Percentiles rank a stretch among this genome's conserved stretches.
Evolutionary conservation across 1,140 invertebrate genomes (phyloP).

Genomic region (Ips typographus): DNA sequence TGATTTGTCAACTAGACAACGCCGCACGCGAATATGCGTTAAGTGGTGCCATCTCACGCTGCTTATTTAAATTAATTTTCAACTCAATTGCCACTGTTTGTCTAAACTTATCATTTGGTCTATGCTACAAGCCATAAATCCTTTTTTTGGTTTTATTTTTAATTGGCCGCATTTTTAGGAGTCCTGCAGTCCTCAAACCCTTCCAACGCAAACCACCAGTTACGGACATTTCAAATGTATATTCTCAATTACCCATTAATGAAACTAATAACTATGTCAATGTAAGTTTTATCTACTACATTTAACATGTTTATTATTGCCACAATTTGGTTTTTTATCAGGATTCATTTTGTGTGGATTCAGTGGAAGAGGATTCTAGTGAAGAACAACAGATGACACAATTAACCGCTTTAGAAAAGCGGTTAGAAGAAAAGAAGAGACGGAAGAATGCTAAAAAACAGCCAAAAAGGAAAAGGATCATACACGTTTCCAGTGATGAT

Average conservation of each 20-base stretch:
- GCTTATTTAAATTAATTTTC: too few species aligned
- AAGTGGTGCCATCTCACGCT: too few species aligned
- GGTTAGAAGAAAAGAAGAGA: constrained; percentile 42
- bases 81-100: too few species aligned
- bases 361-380: constrained; percentile 35
- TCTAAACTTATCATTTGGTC: too few species aligned
- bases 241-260: constrained; percentile 40
- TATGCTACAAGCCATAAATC: too few species aligned
- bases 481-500: constrained; percentile 34
- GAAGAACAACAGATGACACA: constrained; percentile 38
- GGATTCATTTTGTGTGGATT: constrained; percentile 48
- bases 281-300: constrained; percentile 35
- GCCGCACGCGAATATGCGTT: too few species aligned
- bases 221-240: constrained; percentile 35
- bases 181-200: constrained; percentile 32
- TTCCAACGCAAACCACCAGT: constrained; percentile 39
- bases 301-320: not conserved
- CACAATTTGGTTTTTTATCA: constrained; percentile 25
- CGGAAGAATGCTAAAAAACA: constrained; percentile 27
- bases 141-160: too few species aligned
- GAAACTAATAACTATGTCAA: constrained; percentile 43
- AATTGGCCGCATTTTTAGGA: constrained; percentile 27
- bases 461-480: constrained; percentile 40
- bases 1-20: too few species aligned
- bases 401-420: constrained; percentile 44